Percentiles rank a stretch among this genome's conserved stretches.
Evolutionary conservation across 2,113 vertebrate species (phyloP).

Genomic region (Hypanus sabinus): DNA sequence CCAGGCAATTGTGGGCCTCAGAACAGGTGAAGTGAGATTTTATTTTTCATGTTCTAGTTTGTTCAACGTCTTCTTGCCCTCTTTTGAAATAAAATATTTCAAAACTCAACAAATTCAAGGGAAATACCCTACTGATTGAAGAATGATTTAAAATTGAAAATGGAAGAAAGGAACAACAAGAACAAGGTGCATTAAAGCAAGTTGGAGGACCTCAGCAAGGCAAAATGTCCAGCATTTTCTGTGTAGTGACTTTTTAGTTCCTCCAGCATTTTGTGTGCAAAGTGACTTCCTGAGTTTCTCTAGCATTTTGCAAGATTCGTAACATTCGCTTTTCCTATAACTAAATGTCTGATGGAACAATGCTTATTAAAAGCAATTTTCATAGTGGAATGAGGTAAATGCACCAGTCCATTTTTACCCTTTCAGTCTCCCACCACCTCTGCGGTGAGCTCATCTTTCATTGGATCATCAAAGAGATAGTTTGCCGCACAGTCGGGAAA

Average conservation of each 20-base stretch:
- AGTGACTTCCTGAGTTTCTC: background rate
- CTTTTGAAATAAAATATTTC: background rate
- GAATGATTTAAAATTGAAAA: background rate
- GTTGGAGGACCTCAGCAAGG: no score
- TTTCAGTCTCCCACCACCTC: background rate
- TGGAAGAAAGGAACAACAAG: background rate
- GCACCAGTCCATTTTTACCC: background rate
- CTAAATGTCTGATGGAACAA: background rate
- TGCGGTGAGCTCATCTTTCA: background rate
- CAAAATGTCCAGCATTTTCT: no score
- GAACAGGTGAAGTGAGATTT: background rate
- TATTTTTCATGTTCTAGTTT: background rate
- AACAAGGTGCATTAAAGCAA: background rate
- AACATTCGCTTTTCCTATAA: background rate
- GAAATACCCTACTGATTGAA: background rate
- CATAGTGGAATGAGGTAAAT: no score
- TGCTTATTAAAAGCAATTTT: background rate
- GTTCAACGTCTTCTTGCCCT: background rate
- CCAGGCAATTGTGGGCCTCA: background rate
- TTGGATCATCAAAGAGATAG: background rate
- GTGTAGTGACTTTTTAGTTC: no score
- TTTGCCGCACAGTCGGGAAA: background rate
- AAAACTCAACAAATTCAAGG: background rate
- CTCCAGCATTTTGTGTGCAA: no score
- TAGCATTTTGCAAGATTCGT: background rate